phyloP scores from a whole-genome alignment of 2,888 invertebrate genomes.

The Xestoiulus laeticollis region DNA sequence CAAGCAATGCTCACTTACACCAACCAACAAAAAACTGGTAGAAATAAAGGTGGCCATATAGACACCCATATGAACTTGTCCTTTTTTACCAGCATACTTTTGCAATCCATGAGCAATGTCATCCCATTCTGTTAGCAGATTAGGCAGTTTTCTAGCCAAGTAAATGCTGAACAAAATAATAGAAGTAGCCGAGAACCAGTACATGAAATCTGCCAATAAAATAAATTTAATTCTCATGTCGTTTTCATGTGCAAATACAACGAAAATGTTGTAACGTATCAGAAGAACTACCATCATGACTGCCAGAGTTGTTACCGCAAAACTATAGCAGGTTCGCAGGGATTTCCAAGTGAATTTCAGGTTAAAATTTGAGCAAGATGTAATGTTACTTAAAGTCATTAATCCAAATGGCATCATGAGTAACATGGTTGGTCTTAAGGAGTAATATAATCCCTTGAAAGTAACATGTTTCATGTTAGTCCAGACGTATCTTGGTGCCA shows the following conservation, averaged over 20 bases:
- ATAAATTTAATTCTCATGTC: conserved; percentile 9
- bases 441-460: neutral
- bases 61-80: neutral
- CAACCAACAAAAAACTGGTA: neutral
- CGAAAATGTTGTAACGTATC: neutral
- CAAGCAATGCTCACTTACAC: neutral
- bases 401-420: neutral
- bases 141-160: neutral
- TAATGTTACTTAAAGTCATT: neutral
- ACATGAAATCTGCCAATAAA: conserved; percentile 15
- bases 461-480: neutral
- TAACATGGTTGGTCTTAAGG: conserved; percentile 13
- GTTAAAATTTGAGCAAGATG: neutral
- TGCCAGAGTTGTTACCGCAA: neutral
- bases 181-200: neutral
- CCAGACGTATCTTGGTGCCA: neutral
- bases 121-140: neutral
- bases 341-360: neutral
- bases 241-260: neutral
- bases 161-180: neutral
- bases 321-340: neutral
- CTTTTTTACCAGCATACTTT: neutral
- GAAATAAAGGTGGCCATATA: neutral
- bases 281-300: neutral
- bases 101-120: neutral